Evolutionary conservation across 2,113 vertebrate genomes (phyloP), one percentile per base, ranked within the genome.

Genomic region (Saccopteryx bilineata): DNA sequence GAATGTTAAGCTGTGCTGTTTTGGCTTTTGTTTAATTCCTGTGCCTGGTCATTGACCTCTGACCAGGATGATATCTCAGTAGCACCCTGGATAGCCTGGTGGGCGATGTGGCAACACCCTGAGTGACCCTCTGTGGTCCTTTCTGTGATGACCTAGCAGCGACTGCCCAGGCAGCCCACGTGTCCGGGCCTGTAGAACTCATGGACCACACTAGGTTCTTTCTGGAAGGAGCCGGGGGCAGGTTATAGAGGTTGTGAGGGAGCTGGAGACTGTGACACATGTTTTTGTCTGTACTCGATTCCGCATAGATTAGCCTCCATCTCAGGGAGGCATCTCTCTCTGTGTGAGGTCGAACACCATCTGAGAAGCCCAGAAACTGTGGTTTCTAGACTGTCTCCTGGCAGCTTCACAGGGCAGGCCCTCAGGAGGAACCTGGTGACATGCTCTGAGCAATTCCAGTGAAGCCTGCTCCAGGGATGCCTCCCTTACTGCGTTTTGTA

Each of bases 111-210:
- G 19, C 18, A 9, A 14, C 11, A 48, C 9, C 33, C 19, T 23
- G 24, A 13, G 33, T 0, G 3, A n/a, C 50, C 23, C 2, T 0
- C 5, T 14, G 17, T 33, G 1, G 10, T 19, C n/a, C 6, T n/a
- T 11, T 19, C 52, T 2, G 18, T 5, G 19, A 54, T 46, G 65
- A 65, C 12, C 4, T n/a, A 46, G 68, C 2, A n/a, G 23, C 1
- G 11, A 50, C 17, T 63, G 11, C 46, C 14, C 4, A 31, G 68
- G 39, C 7, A 50, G 39, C 19, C 31, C 17, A 18, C 0, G 0
- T 14, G 31, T 46, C 24, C 54, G 6, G 24, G 54, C 24, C 60
- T 28, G 21, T 19, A 84, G 58, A 79, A 58, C 19, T 75, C 72
- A 69, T 10, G 26, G 28, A n/a, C 39, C 26, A 15, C 56, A 11